Conservation (phyloP, 2,113 vertebrate species). For the Embiotoca jacksoni region DNA sequence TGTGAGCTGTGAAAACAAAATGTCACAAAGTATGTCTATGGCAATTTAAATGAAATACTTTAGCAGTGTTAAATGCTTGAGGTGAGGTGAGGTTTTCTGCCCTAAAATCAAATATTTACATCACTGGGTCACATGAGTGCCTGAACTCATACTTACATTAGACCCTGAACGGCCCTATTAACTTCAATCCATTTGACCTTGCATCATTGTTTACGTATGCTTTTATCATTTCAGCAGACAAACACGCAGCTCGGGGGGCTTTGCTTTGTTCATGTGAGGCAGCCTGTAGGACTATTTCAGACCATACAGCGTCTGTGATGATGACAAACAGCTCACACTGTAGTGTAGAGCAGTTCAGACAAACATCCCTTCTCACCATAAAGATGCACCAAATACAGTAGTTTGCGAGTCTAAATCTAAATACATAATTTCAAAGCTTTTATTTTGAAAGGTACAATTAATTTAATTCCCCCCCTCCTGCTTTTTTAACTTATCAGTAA, state of each 20-base stretch:
- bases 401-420: neutral
- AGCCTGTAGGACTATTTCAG: neutral
- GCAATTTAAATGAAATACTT: neutral
- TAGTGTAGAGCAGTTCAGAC: too few species aligned
- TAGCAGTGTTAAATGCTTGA: too few species aligned
- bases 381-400: conserved; percentile 14
- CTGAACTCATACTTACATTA: conserved; percentile 1
- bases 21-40: neutral
- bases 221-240: conserved; percentile 5
- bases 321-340: neutral
- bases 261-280: conserved; percentile 14
- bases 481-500: conserved; percentile 2
- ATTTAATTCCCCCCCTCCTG: neutral
- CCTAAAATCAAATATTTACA: conserved; percentile 24
- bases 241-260: conserved; percentile 14
- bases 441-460: conserved; percentile 5
- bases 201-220: conserved; percentile 2
- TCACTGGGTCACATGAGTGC: conserved; percentile 30
- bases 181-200: conserved; percentile 18
- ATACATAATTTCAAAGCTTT: neutral
- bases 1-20: neutral
- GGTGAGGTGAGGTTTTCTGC: neutral
- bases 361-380: neutral
- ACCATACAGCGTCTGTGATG: conserved; percentile 2
- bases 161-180: neutral